These are phyloP conservation scores for Lithophane ornitopus DNA, from an alignment of 2,888 invertebrate genomes.

Conservation along the genomic window DNA sequence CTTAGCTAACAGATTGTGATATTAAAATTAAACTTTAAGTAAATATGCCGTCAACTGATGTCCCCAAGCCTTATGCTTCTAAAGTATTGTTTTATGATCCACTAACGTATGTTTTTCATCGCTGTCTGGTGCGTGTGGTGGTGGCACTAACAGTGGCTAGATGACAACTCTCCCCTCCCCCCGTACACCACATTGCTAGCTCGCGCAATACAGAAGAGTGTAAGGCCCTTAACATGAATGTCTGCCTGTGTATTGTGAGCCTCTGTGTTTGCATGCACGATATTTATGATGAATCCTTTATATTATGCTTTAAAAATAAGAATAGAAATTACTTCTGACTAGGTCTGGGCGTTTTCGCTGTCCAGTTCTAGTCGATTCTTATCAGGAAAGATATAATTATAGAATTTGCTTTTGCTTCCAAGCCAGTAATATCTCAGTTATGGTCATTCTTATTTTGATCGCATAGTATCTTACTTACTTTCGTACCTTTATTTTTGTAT, in stretches of 20 bases:
- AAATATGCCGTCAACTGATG: constrained; percentile 49
- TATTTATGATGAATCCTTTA: constrained; percentile 12
- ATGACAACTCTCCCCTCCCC: constrained; percentile 93
- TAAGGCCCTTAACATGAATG: constrained; percentile 89
- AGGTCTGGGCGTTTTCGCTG: background rate
- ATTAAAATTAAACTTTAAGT: constrained; percentile 35
- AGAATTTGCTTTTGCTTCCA: background rate
- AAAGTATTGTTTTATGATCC: constrained; percentile 65
- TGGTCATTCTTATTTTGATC: constrained; percentile 28
- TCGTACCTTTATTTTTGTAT: constrained; percentile 4
- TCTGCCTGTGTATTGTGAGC: constrained; percentile 70
- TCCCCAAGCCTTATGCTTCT: constrained; percentile 37
- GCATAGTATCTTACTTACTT: constrained; percentile 5
- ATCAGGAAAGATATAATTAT: background rate
- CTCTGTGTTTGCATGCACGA: constrained; percentile 65
- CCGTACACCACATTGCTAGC: constrained; percentile 93
- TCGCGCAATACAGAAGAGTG: constrained; percentile 93
- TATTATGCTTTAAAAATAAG: constrained; percentile 40
- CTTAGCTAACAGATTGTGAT: constrained; percentile 40
- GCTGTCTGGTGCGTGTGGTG: constrained; percentile 77
- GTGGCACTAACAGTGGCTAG: constrained; percentile 93
- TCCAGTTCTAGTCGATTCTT: background rate
- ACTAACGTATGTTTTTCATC: constrained; percentile 82
- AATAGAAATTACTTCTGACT: background rate
- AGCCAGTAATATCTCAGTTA: background rate